A percentile compares a stretch with the other conserved stretches of the same genome.
Evolutionary conservation across 2,113 vertebrate genomes (phyloP).

Genomic region (Noturus placidus): DNA sequence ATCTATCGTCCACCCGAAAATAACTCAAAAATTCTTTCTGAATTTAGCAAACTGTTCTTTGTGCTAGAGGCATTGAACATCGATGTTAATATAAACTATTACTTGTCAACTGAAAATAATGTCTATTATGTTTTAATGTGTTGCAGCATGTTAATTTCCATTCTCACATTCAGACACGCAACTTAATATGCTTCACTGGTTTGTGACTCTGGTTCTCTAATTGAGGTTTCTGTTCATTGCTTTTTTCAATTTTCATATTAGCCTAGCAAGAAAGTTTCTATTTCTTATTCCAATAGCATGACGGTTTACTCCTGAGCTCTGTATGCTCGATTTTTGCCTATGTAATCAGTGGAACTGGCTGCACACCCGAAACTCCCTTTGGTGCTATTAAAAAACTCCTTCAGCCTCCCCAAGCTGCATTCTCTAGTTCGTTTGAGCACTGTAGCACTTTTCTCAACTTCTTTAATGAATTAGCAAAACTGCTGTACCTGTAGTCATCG

Average conservation of each 20-base stretch:
- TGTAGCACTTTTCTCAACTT: background rate
- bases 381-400: background rate
- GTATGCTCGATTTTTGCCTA: background rate
- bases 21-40: background rate
- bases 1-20: background rate
- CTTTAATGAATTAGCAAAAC: background rate
- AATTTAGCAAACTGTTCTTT: background rate
- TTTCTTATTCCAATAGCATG: background rate
- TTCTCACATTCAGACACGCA: background rate
- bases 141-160: background rate
- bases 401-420: background rate
- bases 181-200: conserved; percentile 6
- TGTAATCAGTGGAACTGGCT: background rate
- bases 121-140: conserved; percentile 6
- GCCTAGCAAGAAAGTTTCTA: background rate
- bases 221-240: background rate
- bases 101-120: background rate
- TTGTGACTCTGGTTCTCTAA: conserved; percentile 1
- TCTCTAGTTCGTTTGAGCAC: background rate
- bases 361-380: background rate
- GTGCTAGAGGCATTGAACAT: background rate
- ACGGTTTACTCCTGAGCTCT: background rate
- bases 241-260: background rate
- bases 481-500: background rate
- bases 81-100: background rate